phyloP scores from a whole-genome alignment of 2,888 invertebrate genomes.

The Tetanocera ferruginea region DNA sequence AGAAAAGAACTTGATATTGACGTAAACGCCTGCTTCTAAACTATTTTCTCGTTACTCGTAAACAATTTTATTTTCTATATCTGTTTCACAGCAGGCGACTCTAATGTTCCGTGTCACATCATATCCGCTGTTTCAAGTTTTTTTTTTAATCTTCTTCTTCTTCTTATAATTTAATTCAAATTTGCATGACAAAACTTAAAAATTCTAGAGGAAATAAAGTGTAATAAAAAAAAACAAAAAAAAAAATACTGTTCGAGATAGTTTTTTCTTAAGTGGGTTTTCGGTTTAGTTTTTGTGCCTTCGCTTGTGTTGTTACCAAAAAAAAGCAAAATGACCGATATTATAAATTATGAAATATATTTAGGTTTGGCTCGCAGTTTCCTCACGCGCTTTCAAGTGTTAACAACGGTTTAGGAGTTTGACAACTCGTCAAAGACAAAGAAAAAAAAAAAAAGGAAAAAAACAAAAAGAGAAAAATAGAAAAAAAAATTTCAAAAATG shows the following conservation, averaged over 20 bases:
- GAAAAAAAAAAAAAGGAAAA: slow-evolving; percentile 50
- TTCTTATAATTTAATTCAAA: not conserved
- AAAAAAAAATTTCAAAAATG: not conserved
- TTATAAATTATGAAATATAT: slow-evolving; percentile 12
- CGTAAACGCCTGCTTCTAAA: not conserved
- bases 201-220: slow-evolving; percentile 13
- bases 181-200: not conserved
- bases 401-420: not conserved
- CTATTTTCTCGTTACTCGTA: not conserved
- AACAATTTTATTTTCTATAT: not conserved
- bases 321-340: not conserved
- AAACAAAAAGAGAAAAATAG: not conserved
- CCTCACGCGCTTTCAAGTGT: slow-evolving; percentile 6
- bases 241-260: slow-evolving; percentile 3
- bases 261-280: slow-evolving; percentile 1
- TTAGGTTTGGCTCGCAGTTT: slow-evolving; percentile 1
- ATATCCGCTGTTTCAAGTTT: slow-evolving; percentile 7
- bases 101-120: not conserved
- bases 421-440: not conserved
- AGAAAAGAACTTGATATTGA: not conserved
- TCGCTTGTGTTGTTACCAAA: not conserved
- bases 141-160: not conserved
- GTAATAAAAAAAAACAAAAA: not conserved
- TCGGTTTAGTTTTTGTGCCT: not conserved
- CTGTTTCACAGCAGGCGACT: not conserved